Evolutionary conservation across 2,113 vertebrate species (phyloP), one percentile per base, ranked within the genome.

Genomic region (Mixornis gularis): DNA sequence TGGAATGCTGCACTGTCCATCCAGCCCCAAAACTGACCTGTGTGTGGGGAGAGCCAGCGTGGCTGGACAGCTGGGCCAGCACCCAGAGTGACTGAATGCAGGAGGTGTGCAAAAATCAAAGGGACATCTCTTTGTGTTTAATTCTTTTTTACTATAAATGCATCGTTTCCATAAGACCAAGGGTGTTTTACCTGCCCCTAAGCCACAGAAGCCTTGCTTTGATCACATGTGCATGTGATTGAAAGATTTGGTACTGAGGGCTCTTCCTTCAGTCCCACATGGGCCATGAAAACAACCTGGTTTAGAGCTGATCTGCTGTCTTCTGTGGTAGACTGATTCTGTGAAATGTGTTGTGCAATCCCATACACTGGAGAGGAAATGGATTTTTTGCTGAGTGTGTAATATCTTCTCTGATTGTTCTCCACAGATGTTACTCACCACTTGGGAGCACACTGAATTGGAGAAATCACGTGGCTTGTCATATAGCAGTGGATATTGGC

Each of bases 11-110:
- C 6, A 1, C 24, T 27, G 2, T 2, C 21, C 32, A 3, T 40
- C 7, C 48, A 38, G 30, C 41, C 43, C 73, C 71, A 60, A 6
- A 5, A 8, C 3, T 1, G 2, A 10, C 6, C 36, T 1, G 0
- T 7, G 34, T 24, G 17, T 14, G 11, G 10, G 13, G 52, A 22
- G 30, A n/a, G 26, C 36, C 66, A 13, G 41, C 0, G 0, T 36
- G 58, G 26, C 64, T 24, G 66, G 15, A 0, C 24, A 7, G 74
- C 71, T 72, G 48, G 25, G 55, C 3, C 43, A 48, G 27, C 78
- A 4, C 6, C 51, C 36, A 10, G 13, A 34, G 48, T 6, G 64
- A 3, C 21, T 36, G 43, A 43, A 7, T 60, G 48, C 60, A 49
- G 51, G 51, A 49, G 32, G 6, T 13, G 30, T 72, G 56, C 48